Conservation (phyloP, 2,113 vertebrate species). For the Isurus oxyrinchus region DNA sequence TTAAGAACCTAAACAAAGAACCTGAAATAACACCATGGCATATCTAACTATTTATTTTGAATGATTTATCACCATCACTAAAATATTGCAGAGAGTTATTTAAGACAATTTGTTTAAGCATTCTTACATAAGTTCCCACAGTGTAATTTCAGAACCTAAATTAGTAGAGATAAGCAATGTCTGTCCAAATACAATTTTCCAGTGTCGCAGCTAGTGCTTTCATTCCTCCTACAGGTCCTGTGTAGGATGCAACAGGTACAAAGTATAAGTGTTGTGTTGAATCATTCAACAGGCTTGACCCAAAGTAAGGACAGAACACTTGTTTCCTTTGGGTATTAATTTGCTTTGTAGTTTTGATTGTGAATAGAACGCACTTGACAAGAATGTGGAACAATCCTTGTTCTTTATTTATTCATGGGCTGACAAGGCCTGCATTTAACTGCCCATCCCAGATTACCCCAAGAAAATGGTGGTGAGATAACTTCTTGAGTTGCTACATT, state of each 20-base stretch:
- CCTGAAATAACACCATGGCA: neutral
- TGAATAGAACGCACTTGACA: neutral
- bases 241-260: neutral
- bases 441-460: neutral
- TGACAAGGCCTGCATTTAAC: neutral
- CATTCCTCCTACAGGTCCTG: too few relatives aligned
- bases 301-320: neutral
- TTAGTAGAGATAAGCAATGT: neutral
- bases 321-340: neutral
- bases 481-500: neutral
- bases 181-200: neutral
- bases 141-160: neutral
- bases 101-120: conserved; percentile 6
- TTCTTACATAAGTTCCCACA: neutral
- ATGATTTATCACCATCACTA: neutral
- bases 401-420: neutral
- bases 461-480: neutral
- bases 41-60: neutral
- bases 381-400: neutral
- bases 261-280: neutral
- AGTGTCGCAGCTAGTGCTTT: neutral
- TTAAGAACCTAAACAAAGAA: neutral
- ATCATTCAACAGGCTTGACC: neutral
- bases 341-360: neutral
- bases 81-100: neutral